Conservation (phyloP, 2,888 invertebrate species). For the Digitonthophagus gazella region DNA sequence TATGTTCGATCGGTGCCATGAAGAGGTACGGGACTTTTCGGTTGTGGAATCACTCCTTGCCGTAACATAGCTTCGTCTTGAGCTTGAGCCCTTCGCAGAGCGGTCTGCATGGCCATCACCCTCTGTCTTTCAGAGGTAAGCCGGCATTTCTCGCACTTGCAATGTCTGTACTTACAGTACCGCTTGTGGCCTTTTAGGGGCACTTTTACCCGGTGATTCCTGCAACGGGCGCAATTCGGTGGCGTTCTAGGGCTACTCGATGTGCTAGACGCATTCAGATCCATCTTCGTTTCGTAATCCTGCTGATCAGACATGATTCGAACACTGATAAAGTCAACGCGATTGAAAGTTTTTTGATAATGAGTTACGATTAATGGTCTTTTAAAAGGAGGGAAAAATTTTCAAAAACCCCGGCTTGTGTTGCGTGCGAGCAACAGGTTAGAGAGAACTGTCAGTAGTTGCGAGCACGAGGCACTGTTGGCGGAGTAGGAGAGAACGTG, state of each 20-base stretch:
- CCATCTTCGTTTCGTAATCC: slow-evolving; percentile 56
- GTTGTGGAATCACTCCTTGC: slow-evolving; percentile 45
- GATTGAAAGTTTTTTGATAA: neutral
- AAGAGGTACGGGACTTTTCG: slow-evolving; percentile 48
- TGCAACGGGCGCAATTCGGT: slow-evolving; percentile 89
- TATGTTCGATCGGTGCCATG: slow-evolving; percentile 46
- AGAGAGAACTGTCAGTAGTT: slow-evolving; percentile 1
- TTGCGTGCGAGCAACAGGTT: slow-evolving; percentile 27
- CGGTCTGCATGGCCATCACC: slow-evolving; percentile 88
- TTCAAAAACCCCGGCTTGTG: slow-evolving; percentile 14
- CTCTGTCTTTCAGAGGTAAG: slow-evolving; percentile 83
- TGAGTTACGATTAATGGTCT: neutral
- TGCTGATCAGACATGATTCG: slow-evolving; percentile 54
- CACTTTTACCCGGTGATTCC: slow-evolving; percentile 87
- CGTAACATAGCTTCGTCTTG: slow-evolving; percentile 71
- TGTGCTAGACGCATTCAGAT: slow-evolving; percentile 56
- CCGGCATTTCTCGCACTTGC: slow-evolving; percentile 83
- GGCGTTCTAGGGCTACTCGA: slow-evolving; percentile 71
- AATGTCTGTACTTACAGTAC: slow-evolving; percentile 82
- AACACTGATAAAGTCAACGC: slow-evolving; percentile 2
- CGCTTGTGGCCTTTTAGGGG: slow-evolving; percentile 90
- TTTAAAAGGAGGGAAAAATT: neutral
- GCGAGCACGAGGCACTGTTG: neutral
- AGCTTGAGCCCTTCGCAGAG: slow-evolving; percentile 77
- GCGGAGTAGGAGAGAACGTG: neutral